phyloP scores from a whole-genome alignment of 2,113 vertebrate species.

The Actenoides hombroni region DNA sequence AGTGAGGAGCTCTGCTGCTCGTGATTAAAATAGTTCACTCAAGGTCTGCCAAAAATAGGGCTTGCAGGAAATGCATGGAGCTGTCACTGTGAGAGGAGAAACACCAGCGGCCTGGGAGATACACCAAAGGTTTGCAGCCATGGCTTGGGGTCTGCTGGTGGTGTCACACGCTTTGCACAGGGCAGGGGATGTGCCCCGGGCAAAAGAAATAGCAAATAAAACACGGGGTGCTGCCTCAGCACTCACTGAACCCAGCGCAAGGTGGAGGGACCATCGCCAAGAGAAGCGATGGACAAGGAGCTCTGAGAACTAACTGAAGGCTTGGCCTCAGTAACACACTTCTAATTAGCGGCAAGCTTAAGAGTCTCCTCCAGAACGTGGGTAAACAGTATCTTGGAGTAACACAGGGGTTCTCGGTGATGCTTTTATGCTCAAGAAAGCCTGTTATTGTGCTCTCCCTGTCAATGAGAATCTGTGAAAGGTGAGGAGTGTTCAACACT shows the following conservation, averaged over 20 bases:
- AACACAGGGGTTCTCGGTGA: conserved; percentile 71
- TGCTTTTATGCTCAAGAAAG: conserved; percentile 78
- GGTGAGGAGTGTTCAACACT: conserved; percentile 79
- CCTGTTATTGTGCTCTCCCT: conserved; percentile 61
- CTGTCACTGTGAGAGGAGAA: not conserved
- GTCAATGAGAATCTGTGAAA: conserved; percentile 77
- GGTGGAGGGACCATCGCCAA: not conserved
- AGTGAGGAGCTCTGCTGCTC: not conserved
- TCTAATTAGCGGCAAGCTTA: conserved; percentile 65
- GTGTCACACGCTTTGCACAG: fast-evolving
- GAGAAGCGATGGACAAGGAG: not conserved
- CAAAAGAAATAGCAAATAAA: not conserved
- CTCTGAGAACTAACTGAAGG: not conserved
- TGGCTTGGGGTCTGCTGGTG: not conserved
- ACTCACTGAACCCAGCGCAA: not conserved
- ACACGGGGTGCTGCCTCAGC: not conserved
- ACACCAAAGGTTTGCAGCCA: not conserved
- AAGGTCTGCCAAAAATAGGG: not conserved
- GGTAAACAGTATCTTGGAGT: conserved; percentile 69
- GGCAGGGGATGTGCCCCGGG: not conserved
- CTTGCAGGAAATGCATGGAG: not conserved
- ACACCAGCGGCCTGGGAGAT: not conserved
- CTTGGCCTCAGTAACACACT: conserved; percentile 27
- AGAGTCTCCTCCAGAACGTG: conserved; percentile 59
- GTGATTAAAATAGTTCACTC: not conserved